Evolutionary conservation across 2,113 vertebrate species (phyloP).

Genomic region (Mobula hypostoma): DNA sequence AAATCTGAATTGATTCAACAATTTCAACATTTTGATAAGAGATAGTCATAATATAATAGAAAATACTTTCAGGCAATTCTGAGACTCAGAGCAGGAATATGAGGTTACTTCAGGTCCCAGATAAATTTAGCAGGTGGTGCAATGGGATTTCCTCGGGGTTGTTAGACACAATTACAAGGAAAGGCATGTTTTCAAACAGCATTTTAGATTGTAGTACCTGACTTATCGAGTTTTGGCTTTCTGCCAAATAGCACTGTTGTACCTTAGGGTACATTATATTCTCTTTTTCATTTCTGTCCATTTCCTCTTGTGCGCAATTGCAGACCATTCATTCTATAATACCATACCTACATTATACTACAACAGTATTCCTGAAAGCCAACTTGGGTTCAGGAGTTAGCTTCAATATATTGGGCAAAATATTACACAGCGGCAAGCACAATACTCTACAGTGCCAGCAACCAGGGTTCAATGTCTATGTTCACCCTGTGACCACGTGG

Average conservation of each 20-base stretch:
- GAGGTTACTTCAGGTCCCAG: not conserved
- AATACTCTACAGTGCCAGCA: no score
- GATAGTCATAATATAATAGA: not conserved
- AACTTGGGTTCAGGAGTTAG: not conserved
- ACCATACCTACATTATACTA: not conserved
- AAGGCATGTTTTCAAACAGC: constrained; percentile 19
- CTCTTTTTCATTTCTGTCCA: not conserved
- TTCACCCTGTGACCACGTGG: no score
- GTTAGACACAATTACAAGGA: constrained; percentile 29
- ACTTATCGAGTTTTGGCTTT: not conserved
- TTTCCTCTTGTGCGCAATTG: not conserved
- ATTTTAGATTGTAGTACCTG: not conserved
- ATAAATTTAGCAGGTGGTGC: not conserved
- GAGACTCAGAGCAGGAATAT: not conserved
- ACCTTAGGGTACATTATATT: not conserved
- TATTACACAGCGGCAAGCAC: no score
- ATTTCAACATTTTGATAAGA: not conserved
- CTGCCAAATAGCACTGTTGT: constrained; percentile 29
- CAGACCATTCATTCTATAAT: not conserved
- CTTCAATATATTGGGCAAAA: not conserved
- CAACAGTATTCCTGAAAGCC: not conserved
- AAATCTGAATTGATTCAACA: not conserved
- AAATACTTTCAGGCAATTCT: not conserved
- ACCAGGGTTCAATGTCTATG: no score
- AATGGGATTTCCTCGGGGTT: constrained; percentile 24